Evolutionary conservation across 2,113 vertebrate genomes (phyloP).

Genomic region (Bubo scandiacus): DNA sequence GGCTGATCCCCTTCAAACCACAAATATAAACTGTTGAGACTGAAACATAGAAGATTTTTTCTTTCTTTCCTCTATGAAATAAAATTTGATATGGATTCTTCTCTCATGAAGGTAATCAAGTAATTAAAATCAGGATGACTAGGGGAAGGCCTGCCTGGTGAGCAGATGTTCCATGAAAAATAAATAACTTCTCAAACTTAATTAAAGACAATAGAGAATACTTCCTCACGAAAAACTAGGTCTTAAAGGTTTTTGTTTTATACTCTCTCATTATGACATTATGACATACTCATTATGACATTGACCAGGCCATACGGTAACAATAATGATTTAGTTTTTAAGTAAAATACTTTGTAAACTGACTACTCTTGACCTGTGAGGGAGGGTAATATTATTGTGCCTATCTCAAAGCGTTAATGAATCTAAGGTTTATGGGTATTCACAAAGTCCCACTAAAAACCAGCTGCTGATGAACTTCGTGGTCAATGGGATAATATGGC

Average conservation of each 20-base stretch:
- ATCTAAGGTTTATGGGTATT: not conserved
- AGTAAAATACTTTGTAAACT: not conserved
- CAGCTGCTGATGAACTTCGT: not conserved
- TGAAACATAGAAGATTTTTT: not conserved
- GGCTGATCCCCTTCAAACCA: slow-evolving; percentile 16
- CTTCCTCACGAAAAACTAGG: slow-evolving; percentile 4
- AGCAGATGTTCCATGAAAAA: not conserved
- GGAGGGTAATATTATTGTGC: not conserved
- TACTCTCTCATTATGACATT: not conserved
- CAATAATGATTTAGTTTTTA: not conserved
- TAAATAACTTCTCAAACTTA: not conserved
- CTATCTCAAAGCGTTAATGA: not conserved
- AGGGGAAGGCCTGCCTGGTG: not conserved
- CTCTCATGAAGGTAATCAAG: slow-evolving; percentile 6
- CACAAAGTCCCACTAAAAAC: not conserved
- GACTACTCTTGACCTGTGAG: not conserved
- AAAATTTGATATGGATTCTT: slow-evolving; percentile 11
- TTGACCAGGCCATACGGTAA: not conserved
- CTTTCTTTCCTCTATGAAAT: not conserved
- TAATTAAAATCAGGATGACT: slow-evolving; percentile 38
- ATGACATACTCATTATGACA: not conserved
- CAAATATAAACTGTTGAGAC: not conserved
- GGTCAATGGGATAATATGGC: not conserved
- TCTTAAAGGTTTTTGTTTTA: not conserved
- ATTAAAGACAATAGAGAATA: slow-evolving; percentile 29